A percentile compares a stretch with the other conserved stretches of the same genome.
phyloP scores from a whole-genome alignment of 2,888 invertebrate species.

The Troides aeacus region DNA sequence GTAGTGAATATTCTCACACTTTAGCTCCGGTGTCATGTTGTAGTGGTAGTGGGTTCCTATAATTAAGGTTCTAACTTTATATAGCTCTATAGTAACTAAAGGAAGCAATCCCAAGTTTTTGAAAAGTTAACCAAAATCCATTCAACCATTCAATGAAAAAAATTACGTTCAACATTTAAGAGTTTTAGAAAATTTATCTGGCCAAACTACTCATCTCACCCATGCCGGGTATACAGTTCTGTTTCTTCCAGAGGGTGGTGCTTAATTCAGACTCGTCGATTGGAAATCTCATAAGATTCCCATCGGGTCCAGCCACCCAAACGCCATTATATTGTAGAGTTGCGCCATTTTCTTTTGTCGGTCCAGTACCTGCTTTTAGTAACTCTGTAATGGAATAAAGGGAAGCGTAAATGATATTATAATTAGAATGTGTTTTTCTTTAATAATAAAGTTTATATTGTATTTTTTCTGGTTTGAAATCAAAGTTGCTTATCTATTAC shows the following conservation, averaged over 20 bases:
- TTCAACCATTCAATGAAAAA: too few relatives aligned
- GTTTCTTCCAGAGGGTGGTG: conserved; percentile 56
- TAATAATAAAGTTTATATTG: too few relatives aligned
- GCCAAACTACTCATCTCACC: conserved; percentile 36
- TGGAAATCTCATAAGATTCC: conserved; percentile 56
- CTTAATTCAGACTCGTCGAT: conserved; percentile 50
- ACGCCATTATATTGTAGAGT: conserved; percentile 72
- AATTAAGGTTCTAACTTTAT: too few relatives aligned
- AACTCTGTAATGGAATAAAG: conserved; percentile 48
- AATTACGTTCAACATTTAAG: too few relatives aligned
- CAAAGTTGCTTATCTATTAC: too few relatives aligned
- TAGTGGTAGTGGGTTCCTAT: conserved; percentile 64
- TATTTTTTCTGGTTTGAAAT: too few relatives aligned
- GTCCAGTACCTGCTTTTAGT: conserved; percentile 64
- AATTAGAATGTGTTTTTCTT: too few relatives aligned
- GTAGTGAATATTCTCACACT: conserved; percentile 54
- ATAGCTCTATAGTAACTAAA: background rate
- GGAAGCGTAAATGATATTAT: background rate
- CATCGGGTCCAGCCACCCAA: conserved; percentile 63
- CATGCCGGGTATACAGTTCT: conserved; percentile 62
- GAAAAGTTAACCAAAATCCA: too few relatives aligned
- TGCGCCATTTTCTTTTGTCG: conserved; percentile 63
- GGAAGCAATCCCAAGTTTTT: background rate
- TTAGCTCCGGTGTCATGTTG: conserved; percentile 53
- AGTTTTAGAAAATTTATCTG: too few relatives aligned